Conservation (phyloP, 2,797 vertebrate species). For the Astyanax mexicanus region DNA sequence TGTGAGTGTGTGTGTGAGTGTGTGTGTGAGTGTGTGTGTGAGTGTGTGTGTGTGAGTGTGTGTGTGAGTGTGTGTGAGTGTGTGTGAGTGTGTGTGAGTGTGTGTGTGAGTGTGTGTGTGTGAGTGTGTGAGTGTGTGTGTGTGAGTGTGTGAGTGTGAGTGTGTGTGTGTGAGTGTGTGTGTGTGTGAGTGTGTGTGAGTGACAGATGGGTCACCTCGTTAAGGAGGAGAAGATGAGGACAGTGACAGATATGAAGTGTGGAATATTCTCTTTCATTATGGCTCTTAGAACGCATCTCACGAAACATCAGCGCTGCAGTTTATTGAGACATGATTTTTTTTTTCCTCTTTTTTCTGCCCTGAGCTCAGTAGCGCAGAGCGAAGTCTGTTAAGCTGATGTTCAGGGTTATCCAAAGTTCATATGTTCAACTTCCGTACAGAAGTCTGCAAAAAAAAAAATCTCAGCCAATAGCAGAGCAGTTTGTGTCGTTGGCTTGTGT, state of each 20-base stretch:
- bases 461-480: too few species aligned
- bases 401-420: too few species aligned
- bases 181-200: not conserved
- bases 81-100: not conserved
- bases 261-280: conserved; percentile 7
- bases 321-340: not conserved
- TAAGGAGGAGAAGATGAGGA: conserved; percentile 35
- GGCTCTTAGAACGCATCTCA: not conserved
- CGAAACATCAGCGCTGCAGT: not conserved
- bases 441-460: too few species aligned
- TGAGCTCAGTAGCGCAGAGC: too few species aligned
- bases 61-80: conserved; percentile 19
- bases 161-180: conserved; percentile 20
- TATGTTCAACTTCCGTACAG: too few species aligned
- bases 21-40: conserved; percentile 1
- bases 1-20: not conserved
- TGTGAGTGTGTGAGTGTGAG: not conserved
- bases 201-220: conserved; percentile 43
- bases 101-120: not conserved
- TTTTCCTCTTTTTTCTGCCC: too few species aligned
- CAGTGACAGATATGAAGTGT: conserved; percentile 8
- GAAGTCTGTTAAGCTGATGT: too few species aligned
- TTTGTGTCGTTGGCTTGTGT: too few species aligned
- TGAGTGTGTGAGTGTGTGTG: conserved; percentile 5
- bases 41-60: not conserved